These are phyloP conservation scores for Callionymus lyra DNA, from an alignment of 2,113 vertebrate species.

Conservation along the genomic window DNA sequence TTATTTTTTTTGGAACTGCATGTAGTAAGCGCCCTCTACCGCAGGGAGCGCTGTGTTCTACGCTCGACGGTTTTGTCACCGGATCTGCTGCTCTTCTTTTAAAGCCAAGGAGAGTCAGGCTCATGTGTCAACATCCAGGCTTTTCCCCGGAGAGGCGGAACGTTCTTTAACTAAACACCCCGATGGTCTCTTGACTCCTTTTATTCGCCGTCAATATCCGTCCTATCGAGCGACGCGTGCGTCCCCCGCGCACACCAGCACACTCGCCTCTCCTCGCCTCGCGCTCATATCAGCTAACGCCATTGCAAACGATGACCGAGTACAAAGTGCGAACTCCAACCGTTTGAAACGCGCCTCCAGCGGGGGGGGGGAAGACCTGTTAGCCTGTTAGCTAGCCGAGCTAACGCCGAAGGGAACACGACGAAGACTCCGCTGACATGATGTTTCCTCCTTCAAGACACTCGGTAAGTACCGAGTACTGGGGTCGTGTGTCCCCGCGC, in stretches of 20 bases:
- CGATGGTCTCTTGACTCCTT: constrained; percentile 18
- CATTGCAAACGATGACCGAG: constrained; percentile 55
- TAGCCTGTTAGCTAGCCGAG: constrained; percentile 55
- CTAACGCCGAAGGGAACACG: constrained; percentile 26
- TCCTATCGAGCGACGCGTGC: background rate
- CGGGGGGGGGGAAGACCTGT: constrained; percentile 49
- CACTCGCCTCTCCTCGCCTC: constrained; percentile 13
- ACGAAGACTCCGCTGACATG: constrained; percentile 66
- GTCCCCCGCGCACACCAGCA: background rate
- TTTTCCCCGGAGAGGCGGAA: constrained; percentile 47
- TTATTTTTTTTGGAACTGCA: too few relatives aligned
- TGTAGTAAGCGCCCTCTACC: constrained; percentile 15
- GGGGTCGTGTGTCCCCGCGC: constrained; percentile 16
- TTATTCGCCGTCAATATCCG: background rate
- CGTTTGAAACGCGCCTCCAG: constrained; percentile 38
- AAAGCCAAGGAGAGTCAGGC: constrained; percentile 53
- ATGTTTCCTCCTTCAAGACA: constrained; percentile 79
- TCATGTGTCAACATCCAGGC: constrained; percentile 64
- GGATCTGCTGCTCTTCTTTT: constrained; percentile 49
- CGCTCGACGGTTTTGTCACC: constrained; percentile 44
- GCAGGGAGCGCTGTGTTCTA: constrained; percentile 51
- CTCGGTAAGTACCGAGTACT: constrained; percentile 59
- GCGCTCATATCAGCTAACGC: constrained; percentile 39
- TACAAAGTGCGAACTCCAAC: constrained; percentile 48
- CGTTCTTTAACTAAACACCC: constrained; percentile 27